phyloP scores from a whole-genome alignment of 1,140 invertebrate species.

The Panonychus citri region DNA sequence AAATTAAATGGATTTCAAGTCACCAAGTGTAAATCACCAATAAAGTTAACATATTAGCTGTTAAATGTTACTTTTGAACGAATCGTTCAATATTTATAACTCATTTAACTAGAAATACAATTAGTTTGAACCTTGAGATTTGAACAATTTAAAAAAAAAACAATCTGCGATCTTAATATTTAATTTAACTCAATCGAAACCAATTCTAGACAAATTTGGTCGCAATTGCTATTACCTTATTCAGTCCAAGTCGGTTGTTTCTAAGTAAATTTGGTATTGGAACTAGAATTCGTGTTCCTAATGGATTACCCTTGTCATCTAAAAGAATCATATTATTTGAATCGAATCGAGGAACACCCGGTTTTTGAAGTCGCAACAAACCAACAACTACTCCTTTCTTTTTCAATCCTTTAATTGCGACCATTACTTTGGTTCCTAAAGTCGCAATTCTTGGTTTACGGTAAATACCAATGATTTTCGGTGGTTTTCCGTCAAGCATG shows the following conservation, averaged over 20 bases:
- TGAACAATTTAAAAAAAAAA: no score
- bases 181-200: no score
- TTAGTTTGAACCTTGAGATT: no score
- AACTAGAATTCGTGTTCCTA: slow-evolving; percentile 78
- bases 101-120: no score
- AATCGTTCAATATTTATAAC: no score
- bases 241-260: slow-evolving; percentile 69
- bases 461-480: slow-evolving; percentile 35
- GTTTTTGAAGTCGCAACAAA: slow-evolving; percentile 52
- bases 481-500: slow-evolving; percentile 74
- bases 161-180: no score
- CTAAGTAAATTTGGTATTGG: slow-evolving; percentile 81
- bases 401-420: slow-evolving; percentile 92
- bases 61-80: no score
- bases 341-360: slow-evolving; percentile 74
- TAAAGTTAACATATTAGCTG: no score
- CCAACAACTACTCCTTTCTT: slow-evolving; percentile 88
- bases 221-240: slow-evolving; percentile 78
- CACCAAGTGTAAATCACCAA: no score
- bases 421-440: slow-evolving; percentile 59
- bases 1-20: no score
- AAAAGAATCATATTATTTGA: slow-evolving; percentile 90
- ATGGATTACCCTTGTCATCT: slow-evolving; percentile 56
- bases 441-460: slow-evolving; percentile 17
- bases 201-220: slow-evolving; percentile 73